A percentile compares a stretch with the other conserved stretches of the same genome.
phyloP scores from a whole-genome alignment of 2,797 vertebrate genomes.

The Diplodus puntazzo region DNA sequence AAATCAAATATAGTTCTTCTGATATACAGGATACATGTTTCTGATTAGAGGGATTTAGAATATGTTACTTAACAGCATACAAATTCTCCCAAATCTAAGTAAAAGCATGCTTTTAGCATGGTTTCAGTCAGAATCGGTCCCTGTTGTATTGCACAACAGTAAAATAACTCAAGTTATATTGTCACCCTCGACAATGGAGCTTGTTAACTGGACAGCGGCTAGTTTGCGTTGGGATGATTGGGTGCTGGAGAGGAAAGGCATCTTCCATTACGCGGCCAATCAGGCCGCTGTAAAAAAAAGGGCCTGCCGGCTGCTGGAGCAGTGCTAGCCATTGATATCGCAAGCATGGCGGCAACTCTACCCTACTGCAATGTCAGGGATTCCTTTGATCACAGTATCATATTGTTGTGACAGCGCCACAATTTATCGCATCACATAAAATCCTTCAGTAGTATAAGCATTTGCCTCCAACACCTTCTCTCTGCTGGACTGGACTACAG shows the following conservation, averaged over 20 bases:
- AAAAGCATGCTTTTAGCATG: conserved; percentile 78
- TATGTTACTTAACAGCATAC: conserved; percentile 55
- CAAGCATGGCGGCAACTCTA: conserved; percentile 68
- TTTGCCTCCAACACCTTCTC: conserved; percentile 53
- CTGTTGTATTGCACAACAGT: conserved; percentile 82
- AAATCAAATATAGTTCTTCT: conserved; percentile 69
- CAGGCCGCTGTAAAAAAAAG: conserved; percentile 60
- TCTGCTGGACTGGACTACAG: conserved; percentile 64
- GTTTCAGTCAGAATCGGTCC: conserved; percentile 85
- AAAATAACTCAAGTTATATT: conserved; percentile 71
- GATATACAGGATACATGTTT: conserved; percentile 64
- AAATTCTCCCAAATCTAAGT: conserved; percentile 65
- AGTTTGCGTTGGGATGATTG: conserved; percentile 68
- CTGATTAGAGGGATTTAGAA: conserved; percentile 57
- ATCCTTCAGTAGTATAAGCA: conserved; percentile 77
- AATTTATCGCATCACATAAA: conserved; percentile 82
- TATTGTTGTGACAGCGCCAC: conserved; percentile 77
- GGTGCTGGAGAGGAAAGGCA: conserved; percentile 53
- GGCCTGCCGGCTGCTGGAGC: conserved; percentile 53
- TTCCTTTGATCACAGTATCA: conserved; percentile 84
- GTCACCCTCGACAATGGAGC: conserved; percentile 68
- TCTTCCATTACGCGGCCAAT: conserved; percentile 68
- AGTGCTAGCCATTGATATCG: conserved; percentile 71
- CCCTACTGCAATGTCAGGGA: conserved; percentile 76
- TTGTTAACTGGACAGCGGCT: conserved; percentile 70